Evolutionary conservation across 2,888 invertebrate genomes (phyloP).

Genomic region (Coleophora flavipennella): DNA sequence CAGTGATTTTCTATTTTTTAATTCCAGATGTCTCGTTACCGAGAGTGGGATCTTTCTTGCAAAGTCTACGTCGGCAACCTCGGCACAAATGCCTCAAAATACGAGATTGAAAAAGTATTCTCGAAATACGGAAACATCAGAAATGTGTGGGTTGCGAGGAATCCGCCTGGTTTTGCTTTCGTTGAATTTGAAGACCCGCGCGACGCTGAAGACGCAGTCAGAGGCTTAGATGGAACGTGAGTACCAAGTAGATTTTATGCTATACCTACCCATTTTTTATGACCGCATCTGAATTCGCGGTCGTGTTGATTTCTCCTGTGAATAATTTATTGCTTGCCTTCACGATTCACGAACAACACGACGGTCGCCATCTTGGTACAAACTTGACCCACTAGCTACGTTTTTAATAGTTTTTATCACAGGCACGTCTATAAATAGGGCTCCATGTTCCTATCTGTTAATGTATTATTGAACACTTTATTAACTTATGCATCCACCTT

Average conservation of each 20-base stretch:
- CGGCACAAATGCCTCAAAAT: constrained; percentile 91
- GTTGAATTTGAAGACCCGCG: constrained; percentile 91
- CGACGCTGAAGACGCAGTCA: constrained; percentile 89
- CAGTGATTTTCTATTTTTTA: constrained; percentile 13
- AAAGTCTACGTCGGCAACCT: constrained; percentile 95
- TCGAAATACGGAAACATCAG: constrained; percentile 89
- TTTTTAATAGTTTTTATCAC: too few relatives aligned
- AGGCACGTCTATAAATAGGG: too few relatives aligned
- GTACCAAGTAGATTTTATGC: constrained; percentile 19
- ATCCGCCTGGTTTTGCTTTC: constrained; percentile 94
- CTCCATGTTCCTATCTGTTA: too few relatives aligned
- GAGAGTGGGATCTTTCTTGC: constrained; percentile 89
- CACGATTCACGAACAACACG: too few relatives aligned
- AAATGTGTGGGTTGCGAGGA: constrained; percentile 95
- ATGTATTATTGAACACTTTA: too few relatives aligned
- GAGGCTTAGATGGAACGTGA: constrained; percentile 83
- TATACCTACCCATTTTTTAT: too few relatives aligned
- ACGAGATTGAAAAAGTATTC: constrained; percentile 90
- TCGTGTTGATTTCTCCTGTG: too few relatives aligned
- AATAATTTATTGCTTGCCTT: too few relatives aligned
- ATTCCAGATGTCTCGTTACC: constrained; percentile 77
- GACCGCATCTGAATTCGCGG: too few relatives aligned
- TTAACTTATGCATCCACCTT: too few relatives aligned
- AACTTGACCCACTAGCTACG: too few relatives aligned
- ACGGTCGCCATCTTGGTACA: too few relatives aligned